Conservation (phyloP, 1,140 invertebrate species). For the Schmidtea mediterranea region DNA sequence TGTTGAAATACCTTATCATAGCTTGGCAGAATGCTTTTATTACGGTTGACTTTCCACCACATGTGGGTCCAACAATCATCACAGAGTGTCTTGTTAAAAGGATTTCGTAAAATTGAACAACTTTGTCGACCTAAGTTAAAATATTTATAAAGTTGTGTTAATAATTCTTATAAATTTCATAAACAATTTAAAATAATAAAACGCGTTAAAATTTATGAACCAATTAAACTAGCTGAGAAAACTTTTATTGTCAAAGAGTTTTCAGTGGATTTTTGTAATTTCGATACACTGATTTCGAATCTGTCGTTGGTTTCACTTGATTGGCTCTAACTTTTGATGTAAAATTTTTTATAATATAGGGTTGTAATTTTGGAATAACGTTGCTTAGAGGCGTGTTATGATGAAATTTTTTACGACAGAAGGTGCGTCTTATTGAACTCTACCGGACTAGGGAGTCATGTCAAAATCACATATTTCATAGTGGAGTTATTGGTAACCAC, state of each 20-base stretch:
- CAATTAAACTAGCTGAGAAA: slow-evolving; percentile 66
- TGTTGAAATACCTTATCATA: slow-evolving; percentile 10
- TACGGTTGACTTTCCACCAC: slow-evolving; percentile 59
- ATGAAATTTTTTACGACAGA: too few relatives aligned
- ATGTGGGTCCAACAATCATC: slow-evolving; percentile 66
- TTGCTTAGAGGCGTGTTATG: too few relatives aligned
- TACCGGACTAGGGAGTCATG: too few relatives aligned
- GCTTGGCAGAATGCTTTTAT: slow-evolving; percentile 49
- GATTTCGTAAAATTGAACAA: slow-evolving; percentile 63
- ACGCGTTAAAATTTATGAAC: slow-evolving; percentile 16
- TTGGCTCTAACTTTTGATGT: too few relatives aligned
- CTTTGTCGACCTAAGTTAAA: slow-evolving; percentile 46
- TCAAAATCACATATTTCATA: too few relatives aligned
- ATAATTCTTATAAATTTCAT: slow-evolving; percentile 21
- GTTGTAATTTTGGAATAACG: too few relatives aligned
- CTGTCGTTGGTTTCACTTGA: too few relatives aligned
- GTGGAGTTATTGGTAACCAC: too few relatives aligned
- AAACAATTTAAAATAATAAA: slow-evolving; percentile 12
- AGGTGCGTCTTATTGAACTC: too few relatives aligned
- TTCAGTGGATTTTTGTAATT: slow-evolving; percentile 52
- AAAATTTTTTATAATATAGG: too few relatives aligned
- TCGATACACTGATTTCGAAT: too few relatives aligned
- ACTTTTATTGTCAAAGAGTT: slow-evolving; percentile 71
- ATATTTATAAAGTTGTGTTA: too few relatives aligned
- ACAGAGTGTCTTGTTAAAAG: slow-evolving; percentile 69